Evolutionary conservation across 2,113 vertebrate genomes (phyloP).

Genomic region (Malurus alboscapulatus): DNA sequence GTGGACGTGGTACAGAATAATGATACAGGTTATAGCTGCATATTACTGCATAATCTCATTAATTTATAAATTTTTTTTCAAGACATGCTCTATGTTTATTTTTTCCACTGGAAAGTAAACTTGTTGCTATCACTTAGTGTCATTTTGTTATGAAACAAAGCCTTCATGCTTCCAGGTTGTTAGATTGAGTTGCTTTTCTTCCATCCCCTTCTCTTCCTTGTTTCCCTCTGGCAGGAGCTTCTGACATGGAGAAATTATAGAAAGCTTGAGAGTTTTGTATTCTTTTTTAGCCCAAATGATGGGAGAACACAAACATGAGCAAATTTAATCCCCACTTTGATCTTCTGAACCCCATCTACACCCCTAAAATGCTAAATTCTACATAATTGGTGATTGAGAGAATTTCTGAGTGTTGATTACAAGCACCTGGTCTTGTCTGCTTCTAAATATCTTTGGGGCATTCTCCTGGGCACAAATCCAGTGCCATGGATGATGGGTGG

Average conservation of each 20-base stretch:
- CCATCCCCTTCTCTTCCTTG: background rate
- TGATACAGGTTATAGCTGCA: background rate
- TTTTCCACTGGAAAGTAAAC: background rate
- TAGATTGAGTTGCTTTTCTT: background rate
- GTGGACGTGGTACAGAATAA: background rate
- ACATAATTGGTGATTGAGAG: background rate
- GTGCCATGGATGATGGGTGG: background rate
- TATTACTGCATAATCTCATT: background rate
- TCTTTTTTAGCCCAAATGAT: background rate
- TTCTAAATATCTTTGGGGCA: background rate
- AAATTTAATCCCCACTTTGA: rapidly evolving
- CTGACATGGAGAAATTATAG: background rate
- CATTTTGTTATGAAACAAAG: background rate
- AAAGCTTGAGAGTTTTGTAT: background rate
- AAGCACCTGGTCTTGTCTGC: background rate
- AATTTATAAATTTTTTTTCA: background rate
- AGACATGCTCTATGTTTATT: background rate
- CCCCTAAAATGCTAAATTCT: background rate
- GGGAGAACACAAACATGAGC: background rate
- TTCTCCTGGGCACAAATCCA: background rate
- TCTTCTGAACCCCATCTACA: background rate
- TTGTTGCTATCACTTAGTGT: background rate
- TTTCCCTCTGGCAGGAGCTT: background rate
- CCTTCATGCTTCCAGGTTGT: background rate
- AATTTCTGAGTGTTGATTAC: background rate